Percentiles rank a stretch among this genome's conserved stretches.
These are phyloP conservation scores for Theocolax elegans DNA, from an alignment of 1,140 invertebrate species.

Conservation along the genomic window DNA sequence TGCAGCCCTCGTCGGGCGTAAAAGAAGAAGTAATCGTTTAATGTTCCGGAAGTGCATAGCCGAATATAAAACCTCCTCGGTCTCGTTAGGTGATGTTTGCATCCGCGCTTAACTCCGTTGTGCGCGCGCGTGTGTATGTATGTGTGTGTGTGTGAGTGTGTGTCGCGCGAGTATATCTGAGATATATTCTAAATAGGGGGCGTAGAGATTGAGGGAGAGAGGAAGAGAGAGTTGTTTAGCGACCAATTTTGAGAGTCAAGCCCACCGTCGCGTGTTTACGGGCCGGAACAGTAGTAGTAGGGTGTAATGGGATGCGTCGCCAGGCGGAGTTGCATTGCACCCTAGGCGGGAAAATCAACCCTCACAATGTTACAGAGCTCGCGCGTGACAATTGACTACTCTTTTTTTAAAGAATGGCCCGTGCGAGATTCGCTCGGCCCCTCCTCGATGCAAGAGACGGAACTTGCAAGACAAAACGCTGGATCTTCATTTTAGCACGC, in stretches of 20 bases:
- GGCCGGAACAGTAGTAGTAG: constrained; percentile 14
- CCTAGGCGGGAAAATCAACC: constrained; percentile 42
- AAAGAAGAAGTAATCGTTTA: constrained; percentile 42
- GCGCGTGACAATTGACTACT: constrained; percentile 62
- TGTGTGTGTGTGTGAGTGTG: no score
- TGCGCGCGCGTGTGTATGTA: not conserved
- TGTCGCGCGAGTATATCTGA: not conserved
- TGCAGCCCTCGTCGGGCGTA: constrained; percentile 1
- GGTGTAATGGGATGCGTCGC: constrained; percentile 22
- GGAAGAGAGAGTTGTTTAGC: constrained; percentile 38
- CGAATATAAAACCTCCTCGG: constrained; percentile 24
- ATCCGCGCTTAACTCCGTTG: not conserved
- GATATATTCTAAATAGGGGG: no score
- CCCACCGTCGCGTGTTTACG: constrained; percentile 19
- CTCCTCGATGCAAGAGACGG: constrained; percentile 46
- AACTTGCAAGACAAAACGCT: constrained; percentile 61
- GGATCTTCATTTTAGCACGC: constrained; percentile 65
- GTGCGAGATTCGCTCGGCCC: constrained; percentile 49
- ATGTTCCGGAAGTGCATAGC: constrained; percentile 40
- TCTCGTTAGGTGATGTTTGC: not conserved
- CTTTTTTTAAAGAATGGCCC: constrained; percentile 62
- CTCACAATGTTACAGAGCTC: constrained; percentile 21
- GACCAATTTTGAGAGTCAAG: constrained; percentile 28
- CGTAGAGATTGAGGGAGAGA: no score
- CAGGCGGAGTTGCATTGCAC: constrained; percentile 4